These are phyloP conservation scores for Hirundichthys speculiger DNA, from an alignment of 2,113 vertebrate genomes.

Conservation along the genomic window DNA sequence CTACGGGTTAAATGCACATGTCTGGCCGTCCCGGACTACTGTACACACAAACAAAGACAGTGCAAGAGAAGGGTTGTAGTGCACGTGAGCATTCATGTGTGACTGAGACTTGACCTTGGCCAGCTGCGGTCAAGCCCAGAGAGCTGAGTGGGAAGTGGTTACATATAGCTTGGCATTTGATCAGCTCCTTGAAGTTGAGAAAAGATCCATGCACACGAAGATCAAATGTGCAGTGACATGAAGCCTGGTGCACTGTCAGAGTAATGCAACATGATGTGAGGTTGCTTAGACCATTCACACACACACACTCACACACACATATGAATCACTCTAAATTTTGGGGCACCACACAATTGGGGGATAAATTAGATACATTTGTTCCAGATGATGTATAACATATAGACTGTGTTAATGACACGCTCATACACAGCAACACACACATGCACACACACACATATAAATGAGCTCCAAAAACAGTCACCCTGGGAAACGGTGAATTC, in stretches of 20 bases:
- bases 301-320: slow-evolving; percentile 56
- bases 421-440: slow-evolving; percentile 14
- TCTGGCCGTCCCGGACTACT: slow-evolving; percentile 55
- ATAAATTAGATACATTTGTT: slow-evolving; percentile 78
- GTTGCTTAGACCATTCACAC: slow-evolving; percentile 43
- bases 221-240: slow-evolving; percentile 59
- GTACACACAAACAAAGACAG: slow-evolving; percentile 36
- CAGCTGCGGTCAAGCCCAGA: slow-evolving; percentile 67
- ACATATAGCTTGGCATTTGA: slow-evolving; percentile 57
- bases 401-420: slow-evolving; percentile 71
- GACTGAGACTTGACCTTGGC: slow-evolving; percentile 75
- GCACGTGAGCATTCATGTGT: slow-evolving; percentile 63
- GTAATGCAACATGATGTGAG: slow-evolving; percentile 67
- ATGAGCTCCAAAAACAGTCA: slow-evolving; percentile 79
- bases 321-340: slow-evolving; percentile 53
- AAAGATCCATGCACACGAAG: slow-evolving; percentile 54
- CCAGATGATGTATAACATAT: slow-evolving; percentile 79
- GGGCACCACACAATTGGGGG: slow-evolving; percentile 70
- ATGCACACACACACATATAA: slow-evolving; percentile 53
- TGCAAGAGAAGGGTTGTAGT: slow-evolving; percentile 43
- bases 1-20: slow-evolving; percentile 68
- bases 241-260: slow-evolving; percentile 57
- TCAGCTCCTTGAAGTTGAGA: slow-evolving; percentile 56
- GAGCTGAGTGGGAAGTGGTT: slow-evolving; percentile 72
- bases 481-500: slow-evolving; percentile 84